Evolutionary conservation across 2,797 vertebrate species (phyloP).

Genomic region (Balearica regulorum): DNA sequence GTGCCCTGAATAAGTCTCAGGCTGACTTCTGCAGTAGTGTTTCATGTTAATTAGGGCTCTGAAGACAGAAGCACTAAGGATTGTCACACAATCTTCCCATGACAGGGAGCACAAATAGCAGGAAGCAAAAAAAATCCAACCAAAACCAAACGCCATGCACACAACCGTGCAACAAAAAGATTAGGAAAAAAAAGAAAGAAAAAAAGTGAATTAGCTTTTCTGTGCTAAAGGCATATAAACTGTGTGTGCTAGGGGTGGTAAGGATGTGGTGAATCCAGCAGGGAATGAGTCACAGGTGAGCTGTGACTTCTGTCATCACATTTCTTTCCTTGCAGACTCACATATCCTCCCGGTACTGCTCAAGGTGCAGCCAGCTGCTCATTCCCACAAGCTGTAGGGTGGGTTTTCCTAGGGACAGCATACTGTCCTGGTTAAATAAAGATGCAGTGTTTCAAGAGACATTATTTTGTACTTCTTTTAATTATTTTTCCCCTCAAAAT

Average conservation of each 20-base stretch:
- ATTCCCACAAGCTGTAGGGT: not conserved
- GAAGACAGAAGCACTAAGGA: not conserved
- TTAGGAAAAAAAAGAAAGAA: not conserved
- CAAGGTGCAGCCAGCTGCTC: not conserved
- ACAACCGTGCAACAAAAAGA: not conserved
- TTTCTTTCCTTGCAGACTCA: not conserved
- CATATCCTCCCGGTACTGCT: not conserved
- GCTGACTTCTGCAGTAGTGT: not conserved
- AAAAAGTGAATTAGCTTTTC: not conserved
- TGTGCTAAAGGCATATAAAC: not conserved
- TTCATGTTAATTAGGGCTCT: not conserved
- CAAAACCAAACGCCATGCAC: not conserved
- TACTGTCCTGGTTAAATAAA: not conserved
- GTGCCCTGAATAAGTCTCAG: not conserved
- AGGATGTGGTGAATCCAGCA: not conserved
- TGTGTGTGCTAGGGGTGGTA: not conserved
- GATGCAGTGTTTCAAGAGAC: not conserved
- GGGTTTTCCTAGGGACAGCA: not conserved
- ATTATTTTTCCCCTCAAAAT: not conserved
- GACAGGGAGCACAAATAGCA: not conserved
- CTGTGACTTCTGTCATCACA: not conserved
- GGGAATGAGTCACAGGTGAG: not conserved
- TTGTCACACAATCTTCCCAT: not conserved
- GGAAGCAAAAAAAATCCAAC: not conserved
- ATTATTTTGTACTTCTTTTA: not conserved